These are phyloP conservation scores for Girardinus metallicus DNA, from an alignment of 2,797 vertebrate genomes.

Conservation along the genomic window DNA sequence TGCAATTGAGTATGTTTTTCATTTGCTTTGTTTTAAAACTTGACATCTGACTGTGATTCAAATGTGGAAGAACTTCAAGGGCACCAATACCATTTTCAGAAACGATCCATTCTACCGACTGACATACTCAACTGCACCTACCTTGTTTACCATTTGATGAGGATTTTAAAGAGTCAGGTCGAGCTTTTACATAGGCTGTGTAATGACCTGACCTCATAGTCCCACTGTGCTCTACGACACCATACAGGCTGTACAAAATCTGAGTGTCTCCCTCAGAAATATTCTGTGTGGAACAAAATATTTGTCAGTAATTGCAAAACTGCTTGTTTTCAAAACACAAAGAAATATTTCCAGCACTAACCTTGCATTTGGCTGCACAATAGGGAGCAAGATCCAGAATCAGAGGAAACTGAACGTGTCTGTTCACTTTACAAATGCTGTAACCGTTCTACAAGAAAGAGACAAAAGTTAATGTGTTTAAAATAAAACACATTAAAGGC, in stretches of 20 bases:
- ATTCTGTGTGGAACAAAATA: conserved; percentile 75
- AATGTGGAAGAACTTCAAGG: background rate
- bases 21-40: background rate
- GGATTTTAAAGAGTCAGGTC: conserved; percentile 71
- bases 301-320: conserved; percentile 9
- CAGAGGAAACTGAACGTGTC: conserved; percentile 91
- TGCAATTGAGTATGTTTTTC: background rate
- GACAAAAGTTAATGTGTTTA: background rate
- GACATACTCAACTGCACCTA: conserved; percentile 47
- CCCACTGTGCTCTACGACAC: conserved; percentile 95
- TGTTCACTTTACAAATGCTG: conserved; percentile 93
- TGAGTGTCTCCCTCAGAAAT: conserved; percentile 80
- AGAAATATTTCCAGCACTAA: conserved; percentile 60
- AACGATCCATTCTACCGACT: background rate
- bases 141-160: conserved; percentile 80
- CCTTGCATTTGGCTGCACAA: conserved; percentile 93
- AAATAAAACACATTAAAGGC: background rate
- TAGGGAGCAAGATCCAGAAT: conserved; percentile 94
- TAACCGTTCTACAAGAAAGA: conserved; percentile 85
- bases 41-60: background rate
- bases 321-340: background rate
- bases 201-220: conserved; percentile 98
- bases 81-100: background rate
- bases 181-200: conserved; percentile 91
- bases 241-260: conserved; percentile 94